Base-by-base conservation (phyloP, 2,113 vertebrate genomes). In the Ovis canadensis region DNA sequence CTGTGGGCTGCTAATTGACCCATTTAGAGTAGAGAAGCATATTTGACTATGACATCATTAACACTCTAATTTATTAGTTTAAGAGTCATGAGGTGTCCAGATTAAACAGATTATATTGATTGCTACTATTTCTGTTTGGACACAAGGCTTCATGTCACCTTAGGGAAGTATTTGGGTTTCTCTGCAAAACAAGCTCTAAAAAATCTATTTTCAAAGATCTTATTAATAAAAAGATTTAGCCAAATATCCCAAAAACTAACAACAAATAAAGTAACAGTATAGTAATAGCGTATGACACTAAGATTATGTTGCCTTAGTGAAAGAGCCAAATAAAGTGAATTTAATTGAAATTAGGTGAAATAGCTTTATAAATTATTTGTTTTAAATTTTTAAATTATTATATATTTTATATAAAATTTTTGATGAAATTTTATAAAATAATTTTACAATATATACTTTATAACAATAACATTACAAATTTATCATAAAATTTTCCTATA, bases 111-210 rank as follows among this genome's bases (percentile, higher is more conserved):
- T 62, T 90, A 33, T 67, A 45, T 83, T 82, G 12, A 88, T 36
- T 33, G 7, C 21, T 78, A 60, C 21, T 64, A 1, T 88, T 55
- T 93, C 36, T 82, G 2, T 77, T 84, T 64, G 74, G 2, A 8
- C 25, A 27, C 6, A 88, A 81, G 16, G 45, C 29, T 88, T 94
- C 45, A 29, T 23, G 14, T 64, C 59, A 84, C 11, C 27, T 93
- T 13, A 50, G n/a, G 31, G 5, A 88, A 95, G n/a, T 48, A 78
- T 55, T 19, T 78, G 8, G 23, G 11, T 48, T 33, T 78, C 10
- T 90, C 27, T 93, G 74, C 23, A 95, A 97, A 83, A 71, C 23
- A 89, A 93, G 74, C 43, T 91, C 54, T 77, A 90, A 81, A 19
- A 92, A 1, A 45, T 43, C 3, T 45, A 6, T 91, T 96, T 93